phyloP scores from a whole-genome alignment of 2,113 vertebrate genomes.

The Octodon degus region DNA sequence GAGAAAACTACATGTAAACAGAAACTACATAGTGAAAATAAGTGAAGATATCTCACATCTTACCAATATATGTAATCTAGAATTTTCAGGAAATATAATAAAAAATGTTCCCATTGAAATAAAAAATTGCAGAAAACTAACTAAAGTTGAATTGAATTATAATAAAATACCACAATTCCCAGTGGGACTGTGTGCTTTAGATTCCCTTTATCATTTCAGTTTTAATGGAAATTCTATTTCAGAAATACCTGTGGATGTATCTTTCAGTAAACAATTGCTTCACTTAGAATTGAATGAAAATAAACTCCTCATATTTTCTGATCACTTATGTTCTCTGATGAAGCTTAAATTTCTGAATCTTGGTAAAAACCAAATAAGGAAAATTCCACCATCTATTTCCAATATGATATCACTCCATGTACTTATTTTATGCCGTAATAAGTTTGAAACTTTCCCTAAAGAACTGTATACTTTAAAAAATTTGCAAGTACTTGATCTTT shows the following conservation, averaged over 20 bases:
- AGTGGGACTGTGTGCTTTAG: constrained; percentile 78
- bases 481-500: constrained; percentile 82
- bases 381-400: constrained; percentile 68
- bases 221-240: constrained; percentile 83
- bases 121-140: constrained; percentile 80
- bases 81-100: constrained; percentile 82
- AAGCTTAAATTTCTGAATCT: constrained; percentile 81
- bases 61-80: constrained; percentile 72
- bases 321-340: constrained; percentile 78
- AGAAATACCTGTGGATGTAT: constrained; percentile 80
- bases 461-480: constrained; percentile 82
- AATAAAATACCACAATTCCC: constrained; percentile 83
- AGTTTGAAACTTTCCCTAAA: constrained; percentile 81
- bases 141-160: constrained; percentile 76
- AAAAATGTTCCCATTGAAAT: constrained; percentile 81
- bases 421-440: constrained; percentile 82
- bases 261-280: constrained; percentile 75
- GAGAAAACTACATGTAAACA: constrained; percentile 79
- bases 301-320: constrained; percentile 76
- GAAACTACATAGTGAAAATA: constrained; percentile 79
- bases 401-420: constrained; percentile 78
- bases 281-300: constrained; percentile 81
- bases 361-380: constrained; percentile 82
- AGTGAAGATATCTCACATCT: constrained; percentile 77
- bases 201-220: constrained; percentile 76